These are phyloP conservation scores for Microchrysa polita DNA, from an alignment of 2,888 invertebrate genomes.

Conservation along the genomic window DNA sequence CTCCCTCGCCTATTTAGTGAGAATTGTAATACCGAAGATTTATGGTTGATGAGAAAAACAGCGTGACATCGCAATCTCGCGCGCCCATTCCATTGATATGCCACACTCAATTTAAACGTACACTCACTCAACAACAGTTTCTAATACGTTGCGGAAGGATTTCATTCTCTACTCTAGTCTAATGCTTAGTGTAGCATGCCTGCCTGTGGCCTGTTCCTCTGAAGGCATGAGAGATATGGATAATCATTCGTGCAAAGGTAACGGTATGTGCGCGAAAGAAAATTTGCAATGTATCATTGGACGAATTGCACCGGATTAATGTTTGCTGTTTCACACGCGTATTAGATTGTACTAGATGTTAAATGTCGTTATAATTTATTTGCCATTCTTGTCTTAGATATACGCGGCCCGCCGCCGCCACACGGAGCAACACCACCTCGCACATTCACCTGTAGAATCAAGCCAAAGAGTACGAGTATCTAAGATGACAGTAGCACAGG, in stretches of 20 bases:
- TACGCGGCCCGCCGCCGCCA: not conserved
- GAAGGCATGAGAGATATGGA: too few relatives aligned
- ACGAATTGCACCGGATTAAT: conserved; percentile 39
- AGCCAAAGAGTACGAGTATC: not conserved
- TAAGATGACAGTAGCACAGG: too few relatives aligned
- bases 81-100: conserved; percentile 1
- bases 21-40: conserved; percentile 35
- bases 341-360: conserved; percentile 36
- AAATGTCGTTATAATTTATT: conserved; percentile 39
- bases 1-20: conserved; percentile 28
- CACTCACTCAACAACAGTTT: not conserved
- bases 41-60: conserved; percentile 27
- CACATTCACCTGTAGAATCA: conserved; percentile 14
- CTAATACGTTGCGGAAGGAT: not conserved
- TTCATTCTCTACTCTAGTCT: too few relatives aligned
- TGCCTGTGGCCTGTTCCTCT: too few relatives aligned
- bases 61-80: not conserved
- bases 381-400: conserved; percentile 17
- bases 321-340: conserved; percentile 38
- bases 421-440: not conserved
- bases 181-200: too few relatives aligned
- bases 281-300: conserved; percentile 25
- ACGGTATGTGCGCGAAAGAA: not conserved
- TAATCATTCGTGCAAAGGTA: not conserved
- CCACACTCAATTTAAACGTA: not conserved